Conservation (phyloP, 2,888 invertebrate species). For the Eristalinus aeneus region DNA sequence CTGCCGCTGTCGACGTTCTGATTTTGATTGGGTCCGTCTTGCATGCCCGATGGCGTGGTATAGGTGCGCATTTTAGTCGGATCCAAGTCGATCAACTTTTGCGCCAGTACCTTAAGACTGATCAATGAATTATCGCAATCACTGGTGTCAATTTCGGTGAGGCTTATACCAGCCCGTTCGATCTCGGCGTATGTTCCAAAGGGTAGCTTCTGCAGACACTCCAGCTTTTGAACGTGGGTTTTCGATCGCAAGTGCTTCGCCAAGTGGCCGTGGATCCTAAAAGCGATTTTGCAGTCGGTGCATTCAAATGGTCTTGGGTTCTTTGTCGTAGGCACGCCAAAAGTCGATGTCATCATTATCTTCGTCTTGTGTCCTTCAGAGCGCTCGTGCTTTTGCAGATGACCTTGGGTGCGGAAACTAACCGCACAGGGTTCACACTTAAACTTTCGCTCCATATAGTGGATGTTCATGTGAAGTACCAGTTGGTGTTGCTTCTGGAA, state of each 20-base stretch:
- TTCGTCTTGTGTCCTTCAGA: conserved; percentile 96
- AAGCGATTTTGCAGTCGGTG: conserved; percentile 96
- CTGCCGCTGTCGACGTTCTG: conserved; percentile 77
- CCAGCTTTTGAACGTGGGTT: conserved; percentile 96
- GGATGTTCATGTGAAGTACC: conserved; percentile 95
- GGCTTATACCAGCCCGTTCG: conserved; percentile 92
- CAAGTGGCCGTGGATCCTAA: conserved; percentile 97
- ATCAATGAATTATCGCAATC: conserved; percentile 97
- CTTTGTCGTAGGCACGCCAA: conserved; percentile 90
- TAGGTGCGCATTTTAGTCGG: conserved; percentile 86
- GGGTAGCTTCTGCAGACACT: conserved; percentile 95
- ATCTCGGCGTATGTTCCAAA: conserved; percentile 97
- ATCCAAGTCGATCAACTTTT: conserved; percentile 88
- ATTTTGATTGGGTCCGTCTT: conserved; percentile 72
- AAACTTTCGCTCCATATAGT: conserved; percentile 95
- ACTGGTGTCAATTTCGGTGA: conserved; percentile 97
- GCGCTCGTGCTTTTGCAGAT: conserved; percentile 95
- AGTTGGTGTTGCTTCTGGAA: conserved; percentile 96
- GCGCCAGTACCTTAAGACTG: conserved; percentile 91
- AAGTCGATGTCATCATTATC: conserved; percentile 93
- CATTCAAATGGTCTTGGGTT: conserved; percentile 98
- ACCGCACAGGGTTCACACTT: conserved; percentile 95
- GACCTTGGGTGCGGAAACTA: conserved; percentile 94
- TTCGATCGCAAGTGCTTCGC: conserved; percentile 98
- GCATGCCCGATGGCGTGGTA: conserved; percentile 78